Conservation (phyloP, 2,888 invertebrate genomes). For the Polylopha cassiicola region DNA sequence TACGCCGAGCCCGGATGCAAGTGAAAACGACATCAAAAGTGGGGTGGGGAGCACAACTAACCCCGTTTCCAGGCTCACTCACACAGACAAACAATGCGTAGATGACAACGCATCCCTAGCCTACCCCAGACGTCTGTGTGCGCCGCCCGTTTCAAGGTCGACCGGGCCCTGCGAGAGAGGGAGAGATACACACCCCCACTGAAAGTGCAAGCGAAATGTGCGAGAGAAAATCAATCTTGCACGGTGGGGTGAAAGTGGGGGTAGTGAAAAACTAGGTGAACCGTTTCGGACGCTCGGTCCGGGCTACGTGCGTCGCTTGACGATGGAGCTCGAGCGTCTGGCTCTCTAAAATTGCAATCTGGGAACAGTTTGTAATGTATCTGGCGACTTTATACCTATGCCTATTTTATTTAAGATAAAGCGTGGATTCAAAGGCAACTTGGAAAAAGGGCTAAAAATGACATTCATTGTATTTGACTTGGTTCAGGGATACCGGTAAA, state of each 20-base stretch:
- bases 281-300: constrained; percentile 47
- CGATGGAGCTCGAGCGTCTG: constrained; percentile 28
- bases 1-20: constrained; percentile 62
- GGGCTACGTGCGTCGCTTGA: constrained; percentile 39
- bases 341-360: constrained; percentile 16
- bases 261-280: constrained; percentile 71
- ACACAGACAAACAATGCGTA: constrained; percentile 29
- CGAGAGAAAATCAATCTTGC: constrained; percentile 76
- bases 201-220: constrained; percentile 74
- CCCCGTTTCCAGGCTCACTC: constrained; percentile 56
- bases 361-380: too few relatives aligned
- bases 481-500: too few relatives aligned
- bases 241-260: constrained; percentile 50
- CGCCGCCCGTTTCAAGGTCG: constrained; percentile 71
- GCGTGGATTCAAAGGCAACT: too few relatives aligned
- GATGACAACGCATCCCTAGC: constrained; percentile 49
- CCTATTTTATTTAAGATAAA: too few relatives aligned
- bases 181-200: constrained; percentile 50
- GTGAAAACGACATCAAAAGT: constrained; percentile 59
- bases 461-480: too few relatives aligned
- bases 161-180: constrained; percentile 48
- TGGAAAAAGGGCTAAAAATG: too few relatives aligned
- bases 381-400: constrained; percentile 9
- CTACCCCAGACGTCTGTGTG: constrained; percentile 45
- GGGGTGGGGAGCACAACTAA: constrained; percentile 51